These are phyloP conservation scores for Gulo gulo DNA, from an alignment of 2,113 vertebrate species.

Conservation along the genomic window DNA sequence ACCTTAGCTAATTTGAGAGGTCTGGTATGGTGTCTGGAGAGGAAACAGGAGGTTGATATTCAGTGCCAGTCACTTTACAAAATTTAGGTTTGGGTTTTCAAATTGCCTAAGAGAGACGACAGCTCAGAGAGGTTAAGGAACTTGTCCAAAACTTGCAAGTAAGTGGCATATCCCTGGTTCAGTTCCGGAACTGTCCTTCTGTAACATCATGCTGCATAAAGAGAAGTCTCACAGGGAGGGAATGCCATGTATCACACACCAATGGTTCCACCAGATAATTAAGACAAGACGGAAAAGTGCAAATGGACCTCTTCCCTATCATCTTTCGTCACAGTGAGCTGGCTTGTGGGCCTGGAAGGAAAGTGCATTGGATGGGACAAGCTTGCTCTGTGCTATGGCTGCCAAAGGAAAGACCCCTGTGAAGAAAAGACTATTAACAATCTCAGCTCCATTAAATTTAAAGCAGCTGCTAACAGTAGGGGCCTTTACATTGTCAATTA, in stretches of 20 bases:
- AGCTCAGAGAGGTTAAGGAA: background rate
- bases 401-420: constrained; percentile 76
- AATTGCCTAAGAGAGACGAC: background rate
- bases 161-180: background rate
- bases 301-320: constrained; percentile 40
- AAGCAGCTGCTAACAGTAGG: constrained; percentile 80
- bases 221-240: background rate
- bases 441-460: constrained; percentile 80
- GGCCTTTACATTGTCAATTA: constrained; percentile 78
- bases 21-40: background rate
- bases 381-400: constrained; percentile 32
- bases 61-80: background rate
- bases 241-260: constrained; percentile 30
- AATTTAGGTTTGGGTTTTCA: background rate
- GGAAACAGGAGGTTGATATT: background rate
- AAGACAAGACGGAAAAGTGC: constrained; percentile 48
- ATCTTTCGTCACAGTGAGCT: constrained; percentile 30
- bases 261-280: constrained; percentile 62
- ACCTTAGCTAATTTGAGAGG: background rate
- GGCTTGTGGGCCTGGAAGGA: constrained; percentile 52
- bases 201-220: background rate
- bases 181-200: constrained; percentile 21
- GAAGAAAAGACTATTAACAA: constrained; percentile 79
- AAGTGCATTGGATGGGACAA: background rate
- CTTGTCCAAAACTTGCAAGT: background rate